phyloP scores from a whole-genome alignment of 2,113 vertebrate species.

The Salvelinus namaycush region DNA sequence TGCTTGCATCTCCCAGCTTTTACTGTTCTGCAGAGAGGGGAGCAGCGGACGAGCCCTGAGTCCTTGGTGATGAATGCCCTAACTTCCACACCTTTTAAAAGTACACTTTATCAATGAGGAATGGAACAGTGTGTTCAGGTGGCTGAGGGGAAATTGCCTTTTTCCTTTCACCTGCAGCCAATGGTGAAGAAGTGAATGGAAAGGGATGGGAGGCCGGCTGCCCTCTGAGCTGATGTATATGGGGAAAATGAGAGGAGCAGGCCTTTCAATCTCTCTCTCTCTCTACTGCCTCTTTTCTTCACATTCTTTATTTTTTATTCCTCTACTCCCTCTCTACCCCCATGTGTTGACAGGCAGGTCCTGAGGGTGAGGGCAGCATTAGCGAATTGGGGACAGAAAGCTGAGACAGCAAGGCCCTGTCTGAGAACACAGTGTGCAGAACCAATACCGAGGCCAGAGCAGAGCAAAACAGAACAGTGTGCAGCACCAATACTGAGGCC shows the following conservation, averaged over 20 bases:
- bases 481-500: too few species aligned
- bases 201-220: conserved; percentile 58
- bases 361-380: conserved; percentile 55
- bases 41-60: conserved; percentile 18
- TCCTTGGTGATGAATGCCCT: conserved; percentile 66
- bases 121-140: conserved; percentile 54
- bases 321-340: conserved; percentile 23
- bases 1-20: conserved; percentile 43
- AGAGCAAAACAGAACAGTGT: too few species aligned
- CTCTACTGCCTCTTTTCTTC: conserved; percentile 15
- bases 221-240: conserved; percentile 62
- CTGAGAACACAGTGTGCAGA: conserved; percentile 31
- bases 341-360: conserved; percentile 62
- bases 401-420: conserved; percentile 69
- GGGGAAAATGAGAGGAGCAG: conserved; percentile 60
- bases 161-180: conserved; percentile 65
- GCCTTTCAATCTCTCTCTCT: conserved; percentile 56
- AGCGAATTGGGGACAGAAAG: conserved; percentile 60
- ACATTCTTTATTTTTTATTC: conserved; percentile 45
- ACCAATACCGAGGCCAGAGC: too few species aligned
- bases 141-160: conserved; percentile 67
- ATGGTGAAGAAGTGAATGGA: conserved; percentile 59
- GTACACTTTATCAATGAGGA: conserved; percentile 71
- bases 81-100: conserved; percentile 60
- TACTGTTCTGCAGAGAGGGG: conserved; percentile 26